Percentiles rank a stretch among this genome's conserved stretches.
These are phyloP conservation scores for Heliconius hewitsoni DNA, from an alignment of 1,140 invertebrate genomes.

Conservation along the genomic window DNA sequence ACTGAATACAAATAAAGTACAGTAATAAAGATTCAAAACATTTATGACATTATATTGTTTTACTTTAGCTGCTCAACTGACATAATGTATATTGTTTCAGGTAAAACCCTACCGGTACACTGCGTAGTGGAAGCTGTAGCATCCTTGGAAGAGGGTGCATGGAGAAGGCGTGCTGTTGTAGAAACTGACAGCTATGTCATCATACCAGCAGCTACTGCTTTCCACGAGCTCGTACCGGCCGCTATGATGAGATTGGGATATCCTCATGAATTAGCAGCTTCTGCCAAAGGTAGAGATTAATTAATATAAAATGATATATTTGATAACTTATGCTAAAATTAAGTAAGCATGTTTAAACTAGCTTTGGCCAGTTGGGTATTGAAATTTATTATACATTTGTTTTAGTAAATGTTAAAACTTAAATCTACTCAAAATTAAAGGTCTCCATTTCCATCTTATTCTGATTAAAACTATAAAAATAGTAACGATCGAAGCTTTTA, in stretches of 20 bases:
- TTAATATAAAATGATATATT: not conserved
- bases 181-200: slow-evolving; percentile 97
- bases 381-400: too few species aligned
- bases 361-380: too few species aligned
- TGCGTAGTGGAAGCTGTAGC: slow-evolving; percentile 93
- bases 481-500: too few species aligned
- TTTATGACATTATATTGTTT: not conserved
- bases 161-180: slow-evolving; percentile 84
- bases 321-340: too few species aligned
- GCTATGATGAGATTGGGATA: slow-evolving; percentile 91
- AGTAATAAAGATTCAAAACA: not conserved
- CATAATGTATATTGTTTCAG: slow-evolving; percentile 81
- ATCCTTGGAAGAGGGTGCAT: slow-evolving; percentile 84
- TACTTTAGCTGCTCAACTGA: not conserved
- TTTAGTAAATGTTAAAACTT: too few species aligned
- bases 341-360: too few species aligned
- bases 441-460: too few species aligned
- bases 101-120: slow-evolving; percentile 94
- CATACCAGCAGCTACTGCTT: slow-evolving; percentile 92
- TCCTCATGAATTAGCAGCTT: slow-evolving; percentile 86
- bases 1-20: not conserved
- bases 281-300: slow-evolving; percentile 87
- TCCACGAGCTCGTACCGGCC: slow-evolving; percentile 90
- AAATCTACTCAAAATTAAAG: too few species aligned
- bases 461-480: too few species aligned